Conservation (phyloP, 1,140 invertebrate species). For the Macrotrachela quadricornifera region DNA sequence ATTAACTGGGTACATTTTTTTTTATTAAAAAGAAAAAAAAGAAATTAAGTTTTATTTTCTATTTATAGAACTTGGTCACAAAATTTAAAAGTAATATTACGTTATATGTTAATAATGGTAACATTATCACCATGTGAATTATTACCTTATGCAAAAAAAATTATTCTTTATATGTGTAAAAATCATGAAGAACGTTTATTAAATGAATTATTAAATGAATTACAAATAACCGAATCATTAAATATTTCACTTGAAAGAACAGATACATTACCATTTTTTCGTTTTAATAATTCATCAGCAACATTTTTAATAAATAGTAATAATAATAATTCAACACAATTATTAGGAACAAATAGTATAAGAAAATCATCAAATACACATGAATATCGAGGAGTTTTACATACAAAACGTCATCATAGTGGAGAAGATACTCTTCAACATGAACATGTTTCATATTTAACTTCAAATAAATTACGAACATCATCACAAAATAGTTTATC, state of each 20-base stretch:
- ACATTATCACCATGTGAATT: constrained; percentile 80
- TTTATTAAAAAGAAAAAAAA: constrained; percentile 83
- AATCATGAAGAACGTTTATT: constrained; percentile 68
- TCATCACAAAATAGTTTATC: neutral
- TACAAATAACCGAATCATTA: constrained; percentile 29
- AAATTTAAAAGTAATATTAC: constrained; percentile 83
- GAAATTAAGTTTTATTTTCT: too few relatives aligned
- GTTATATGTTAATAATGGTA: constrained; percentile 87
- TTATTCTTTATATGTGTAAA: constrained; percentile 69
- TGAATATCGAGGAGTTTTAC: constrained; percentile 55
- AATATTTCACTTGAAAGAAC: too few relatives aligned
- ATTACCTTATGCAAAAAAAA: constrained; percentile 72
- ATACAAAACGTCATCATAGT: constrained; percentile 79
- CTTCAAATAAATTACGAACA: constrained; percentile 9
- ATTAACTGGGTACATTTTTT: constrained; percentile 69
- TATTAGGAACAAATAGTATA: too few relatives aligned
- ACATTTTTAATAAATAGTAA: too few relatives aligned
- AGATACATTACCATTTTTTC: too few relatives aligned
- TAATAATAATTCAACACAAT: too few relatives aligned
- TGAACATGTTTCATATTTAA: constrained; percentile 1
- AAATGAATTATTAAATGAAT: constrained; percentile 84
- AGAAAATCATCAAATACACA: too few relatives aligned
- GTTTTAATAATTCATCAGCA: too few relatives aligned
- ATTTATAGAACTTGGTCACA: constrained; percentile 49
- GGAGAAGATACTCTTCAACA: constrained; percentile 40